A percentile compares a stretch with the other conserved stretches of the same genome.
These are phyloP conservation scores for Amazona ochrocephala DNA, from an alignment of 2,797 vertebrate species.

Conservation along the genomic window DNA sequence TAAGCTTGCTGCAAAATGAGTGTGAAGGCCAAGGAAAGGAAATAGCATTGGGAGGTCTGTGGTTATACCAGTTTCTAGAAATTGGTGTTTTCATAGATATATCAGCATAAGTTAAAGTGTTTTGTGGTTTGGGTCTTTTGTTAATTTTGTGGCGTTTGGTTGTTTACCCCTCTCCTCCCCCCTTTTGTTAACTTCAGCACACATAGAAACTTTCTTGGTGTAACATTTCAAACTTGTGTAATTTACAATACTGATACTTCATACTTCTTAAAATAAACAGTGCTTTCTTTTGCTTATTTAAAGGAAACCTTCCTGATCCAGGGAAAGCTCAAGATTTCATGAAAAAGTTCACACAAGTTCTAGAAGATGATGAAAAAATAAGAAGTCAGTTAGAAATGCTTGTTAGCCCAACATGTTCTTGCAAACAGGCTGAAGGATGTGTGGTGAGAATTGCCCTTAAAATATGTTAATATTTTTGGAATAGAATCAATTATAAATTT, in stretches of 20 bases:
- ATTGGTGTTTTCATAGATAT: neutral
- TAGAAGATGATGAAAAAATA: constrained; percentile 97
- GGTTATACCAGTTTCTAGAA: neutral
- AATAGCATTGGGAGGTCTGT: neutral
- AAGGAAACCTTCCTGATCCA: constrained; percentile 96
- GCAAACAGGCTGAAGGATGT: constrained; percentile 96
- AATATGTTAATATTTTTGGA: neutral
- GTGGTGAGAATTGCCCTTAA: constrained; percentile 86
- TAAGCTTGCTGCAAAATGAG: neutral
- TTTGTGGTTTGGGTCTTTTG: neutral
- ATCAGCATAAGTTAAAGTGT: neutral
- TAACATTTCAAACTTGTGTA: neutral
- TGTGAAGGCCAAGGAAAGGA: neutral
- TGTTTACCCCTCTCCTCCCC: neutral
- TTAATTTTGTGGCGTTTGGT: neutral
- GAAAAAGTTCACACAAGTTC: constrained; percentile 96
- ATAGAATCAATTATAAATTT: neutral
- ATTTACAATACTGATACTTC: neutral
- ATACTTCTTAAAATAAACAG: neutral
- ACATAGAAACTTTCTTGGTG: neutral
- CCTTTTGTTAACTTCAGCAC: neutral
- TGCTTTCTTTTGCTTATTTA: constrained; percentile 52
- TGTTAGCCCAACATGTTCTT: constrained; percentile 94
- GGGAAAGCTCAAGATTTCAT: constrained; percentile 99
- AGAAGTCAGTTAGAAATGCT: constrained; percentile 93